Evolutionary conservation across 2,797 vertebrate species (phyloP).

Genomic region (Rousettus madagascariensis): DNA sequence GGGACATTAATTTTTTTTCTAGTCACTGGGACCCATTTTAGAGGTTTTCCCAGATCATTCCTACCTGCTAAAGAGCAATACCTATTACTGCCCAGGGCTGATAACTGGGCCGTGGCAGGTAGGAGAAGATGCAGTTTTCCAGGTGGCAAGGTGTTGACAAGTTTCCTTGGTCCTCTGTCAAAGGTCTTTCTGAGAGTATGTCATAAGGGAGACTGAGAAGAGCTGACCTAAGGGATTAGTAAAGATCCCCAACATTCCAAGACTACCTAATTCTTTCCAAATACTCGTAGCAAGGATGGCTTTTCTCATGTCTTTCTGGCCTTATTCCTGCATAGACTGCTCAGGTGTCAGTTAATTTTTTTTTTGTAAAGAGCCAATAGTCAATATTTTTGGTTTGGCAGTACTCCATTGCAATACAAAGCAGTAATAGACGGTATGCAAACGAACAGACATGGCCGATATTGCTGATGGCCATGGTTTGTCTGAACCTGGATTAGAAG

Average conservation of each 20-base stretch:
- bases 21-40: background rate
- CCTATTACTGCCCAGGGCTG: background rate
- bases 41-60: background rate
- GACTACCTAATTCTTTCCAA: background rate
- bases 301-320: background rate
- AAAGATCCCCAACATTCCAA: background rate
- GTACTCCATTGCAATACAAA: background rate
- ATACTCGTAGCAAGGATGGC: background rate
- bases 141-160: background rate
- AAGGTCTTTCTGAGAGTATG: background rate
- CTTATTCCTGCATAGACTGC: background rate
- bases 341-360: background rate
- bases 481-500: background rate
- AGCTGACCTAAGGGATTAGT: background rate
- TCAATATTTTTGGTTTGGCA: background rate
- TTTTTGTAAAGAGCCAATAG: background rate
- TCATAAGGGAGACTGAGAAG: background rate
- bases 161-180: background rate
- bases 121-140: background rate
- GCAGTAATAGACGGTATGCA: no score
- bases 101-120: background rate
- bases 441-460: fast-evolving
- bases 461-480: fast-evolving
- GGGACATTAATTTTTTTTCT: background rate
- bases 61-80: background rate